Conservation (phyloP, 2,888 invertebrate species). For the Gymnoscelis rufifasciata region DNA sequence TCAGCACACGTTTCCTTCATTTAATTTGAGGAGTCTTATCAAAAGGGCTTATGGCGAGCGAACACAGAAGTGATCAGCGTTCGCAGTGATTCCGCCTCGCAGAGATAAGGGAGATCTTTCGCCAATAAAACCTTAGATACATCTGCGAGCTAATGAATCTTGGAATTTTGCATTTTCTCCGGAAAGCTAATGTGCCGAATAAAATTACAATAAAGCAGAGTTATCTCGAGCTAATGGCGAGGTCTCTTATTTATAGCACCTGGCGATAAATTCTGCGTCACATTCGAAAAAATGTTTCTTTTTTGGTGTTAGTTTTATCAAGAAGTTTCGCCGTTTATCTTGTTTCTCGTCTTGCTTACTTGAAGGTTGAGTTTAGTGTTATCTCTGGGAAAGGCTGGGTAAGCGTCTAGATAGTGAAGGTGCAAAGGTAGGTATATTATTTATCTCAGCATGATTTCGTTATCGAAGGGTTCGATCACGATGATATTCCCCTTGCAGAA, state of each 20-base stretch:
- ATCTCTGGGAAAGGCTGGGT: background rate
- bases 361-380: background rate
- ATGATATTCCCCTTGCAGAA: no score
- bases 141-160: slow-evolving; percentile 32
- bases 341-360: background rate
- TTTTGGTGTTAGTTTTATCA: background rate
- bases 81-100: background rate
- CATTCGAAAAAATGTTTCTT: slow-evolving; percentile 11
- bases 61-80: slow-evolving; percentile 4
- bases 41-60: slow-evolving; percentile 1
- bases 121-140: slow-evolving; percentile 24
- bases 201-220: slow-evolving; percentile 61
- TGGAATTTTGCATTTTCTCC: slow-evolving; percentile 32
- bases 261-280: slow-evolving; percentile 33
- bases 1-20: background rate
- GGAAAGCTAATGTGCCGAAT: slow-evolving; percentile 53
- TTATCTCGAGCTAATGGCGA: slow-evolving; percentile 52
- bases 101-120: slow-evolving; percentile 17
- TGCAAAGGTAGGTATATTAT: no score
- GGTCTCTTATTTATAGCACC: slow-evolving; percentile 55
- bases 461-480: no score
- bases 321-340: background rate
- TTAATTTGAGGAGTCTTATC: background rate
- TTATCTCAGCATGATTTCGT: no score
- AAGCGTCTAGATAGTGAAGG: no score